Base-by-base conservation (phyloP, 2,113 vertebrate genomes). In the Apodemus speciosus region DNA sequence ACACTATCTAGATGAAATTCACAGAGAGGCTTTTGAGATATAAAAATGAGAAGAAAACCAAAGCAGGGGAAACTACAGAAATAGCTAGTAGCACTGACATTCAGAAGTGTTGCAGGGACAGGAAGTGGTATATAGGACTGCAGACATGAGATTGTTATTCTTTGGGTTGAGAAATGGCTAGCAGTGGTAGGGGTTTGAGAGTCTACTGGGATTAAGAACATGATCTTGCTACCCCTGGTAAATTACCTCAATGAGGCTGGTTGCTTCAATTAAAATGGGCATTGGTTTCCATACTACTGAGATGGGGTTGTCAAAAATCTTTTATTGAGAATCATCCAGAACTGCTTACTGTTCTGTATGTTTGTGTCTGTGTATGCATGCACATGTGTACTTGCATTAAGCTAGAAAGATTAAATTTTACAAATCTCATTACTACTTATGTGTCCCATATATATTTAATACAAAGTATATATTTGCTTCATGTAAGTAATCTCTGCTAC, bases 81-180 rank as follows among this genome's bases (percentile, higher is more conserved):
- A 92, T 40, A 72, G n/a, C 30, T 71, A 60, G 68, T 40, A 84
- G 46, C 25, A 76, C 51, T 40, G 9, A 53, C 5, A 38, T 62
- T 92, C 68, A 73, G 77, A 93, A 88, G 85, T 32, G n/a, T 71
- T 68, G 81, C 18, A 84, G 76, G 89, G 73, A 81, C 21, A 73
- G 16, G 46, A 60, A 83, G 8, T 14, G 20, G 16, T 46, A 32
- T 10, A 69, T 23, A 30, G 30, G 5, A 13, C 1, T 90, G 10
- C 32, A 89, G 72, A 56, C 18, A 53, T 0, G 4, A 46, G 58
- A 21, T 51, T 92, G 8, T 30, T 51, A 2, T 73, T 9, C 20
- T 71, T 21, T 84, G 64, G 71, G 49, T 21, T 18, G 21, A 43
- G 38, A 93, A 72, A 25, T 27, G 60, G 13, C 6, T 13, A 72